Percentiles rank a stretch among this genome's conserved stretches.
Evolutionary conservation across 2,888 invertebrate species (phyloP).

Genomic region (Neoaliturus tenellus): DNA sequence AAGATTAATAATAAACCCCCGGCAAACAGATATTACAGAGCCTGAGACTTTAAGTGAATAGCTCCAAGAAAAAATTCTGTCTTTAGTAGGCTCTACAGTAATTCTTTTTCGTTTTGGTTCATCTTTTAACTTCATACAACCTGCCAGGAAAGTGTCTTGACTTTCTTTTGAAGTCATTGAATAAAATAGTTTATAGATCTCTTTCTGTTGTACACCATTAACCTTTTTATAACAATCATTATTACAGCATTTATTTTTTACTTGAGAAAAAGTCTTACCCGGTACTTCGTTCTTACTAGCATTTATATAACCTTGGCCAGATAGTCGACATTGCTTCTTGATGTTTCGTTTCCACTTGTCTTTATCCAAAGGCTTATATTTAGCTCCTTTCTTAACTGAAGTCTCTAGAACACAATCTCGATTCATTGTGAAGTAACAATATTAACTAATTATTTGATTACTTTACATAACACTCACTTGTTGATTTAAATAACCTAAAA

Average conservation of each 20-base stretch:
- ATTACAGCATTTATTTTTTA: neutral
- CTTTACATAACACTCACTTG: neutral
- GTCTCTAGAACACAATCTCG: constrained; percentile 44
- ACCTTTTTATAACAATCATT: constrained; percentile 12
- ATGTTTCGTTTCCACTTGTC: constrained; percentile 34
- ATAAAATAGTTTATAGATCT: constrained; percentile 45
- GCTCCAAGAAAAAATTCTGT: constrained; percentile 17
- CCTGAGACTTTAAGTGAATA: constrained; percentile 25
- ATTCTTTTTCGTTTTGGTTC: neutral
- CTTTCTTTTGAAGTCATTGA: constrained; percentile 35
- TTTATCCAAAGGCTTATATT: constrained; percentile 19
- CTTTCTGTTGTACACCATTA: neutral
- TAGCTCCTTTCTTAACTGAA: constrained; percentile 33
- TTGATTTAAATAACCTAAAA: neutral
- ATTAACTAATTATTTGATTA: neutral
- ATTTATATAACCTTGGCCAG: neutral
- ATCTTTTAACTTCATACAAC: neutral
- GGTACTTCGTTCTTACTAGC: neutral
- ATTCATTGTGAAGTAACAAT: neutral
- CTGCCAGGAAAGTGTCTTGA: constrained; percentile 42
- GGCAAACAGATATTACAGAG: constrained; percentile 19
- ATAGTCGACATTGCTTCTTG: neutral
- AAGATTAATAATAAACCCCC: constrained; percentile 33
- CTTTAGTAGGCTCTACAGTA: neutral
- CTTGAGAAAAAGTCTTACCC: neutral